Base-by-base conservation (phyloP, 2,888 invertebrate genomes). In the Epinotia brunnichana region DNA sequence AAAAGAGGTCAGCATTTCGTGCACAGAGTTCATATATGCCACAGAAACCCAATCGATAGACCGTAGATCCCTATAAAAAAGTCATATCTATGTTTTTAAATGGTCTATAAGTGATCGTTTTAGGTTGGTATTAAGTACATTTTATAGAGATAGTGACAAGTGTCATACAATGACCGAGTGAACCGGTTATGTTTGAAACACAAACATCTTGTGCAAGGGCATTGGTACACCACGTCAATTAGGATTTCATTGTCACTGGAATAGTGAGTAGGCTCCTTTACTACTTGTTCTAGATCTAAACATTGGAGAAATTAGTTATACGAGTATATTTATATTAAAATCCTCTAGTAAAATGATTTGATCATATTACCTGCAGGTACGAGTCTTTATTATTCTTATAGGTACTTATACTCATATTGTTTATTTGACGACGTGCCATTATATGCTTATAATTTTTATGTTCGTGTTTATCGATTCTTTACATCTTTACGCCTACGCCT, bases 181-280 rank as follows among this genome's bases (percentile, higher is more conserved):
- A 60, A 10, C 7, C 39, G 1, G 63, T 51, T 19, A 61, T 44
- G 9, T 61, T 44, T 10, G 61, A 41, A 17, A 61, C 61, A 29
- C 24, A 51, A 15, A 63, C 63, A n/a, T 63, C n/a, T 7, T n/a
- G 21, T 11, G 51, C 51, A 51, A 29, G 63, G 10, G 51, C 51
- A n/a, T 48, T 24, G 13, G 63, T 63, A 63, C 7, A 63, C 51
- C 0, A 63, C 2, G 4, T 63, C 63, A 24, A 63, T 48, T 7
- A 63, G 51, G 3, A 51, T 62, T 15, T 62, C 62, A 21, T 29
- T 62, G 24, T 48, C 24, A 2, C 5, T 15, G 3, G 48, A 48
- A n/a, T 9, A 62, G 10, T 62, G 62, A 21, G 62, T n/a, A n/a
- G 62, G 62, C 24, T 19, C 48, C 15, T 13, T 29, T 24, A 62